These are phyloP conservation scores for Mormyrops attenuatus DNA, from an alignment of 2,797 vertebrate species.

Conservation along the genomic window DNA sequence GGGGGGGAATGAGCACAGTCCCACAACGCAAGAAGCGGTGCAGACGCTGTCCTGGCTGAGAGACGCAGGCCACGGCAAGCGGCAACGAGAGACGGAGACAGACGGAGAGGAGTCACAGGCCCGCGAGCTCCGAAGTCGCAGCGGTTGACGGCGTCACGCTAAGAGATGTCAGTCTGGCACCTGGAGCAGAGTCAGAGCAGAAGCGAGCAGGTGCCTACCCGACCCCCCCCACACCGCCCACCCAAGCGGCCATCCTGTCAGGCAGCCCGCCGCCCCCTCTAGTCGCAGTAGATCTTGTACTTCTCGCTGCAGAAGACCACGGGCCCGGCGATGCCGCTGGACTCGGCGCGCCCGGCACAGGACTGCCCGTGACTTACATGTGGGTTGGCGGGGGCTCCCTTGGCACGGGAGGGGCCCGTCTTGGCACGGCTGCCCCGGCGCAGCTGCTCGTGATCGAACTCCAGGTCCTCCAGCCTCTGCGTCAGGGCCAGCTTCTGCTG, in stretches of 20 bases:
- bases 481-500: constrained; percentile 98
- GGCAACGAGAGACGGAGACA: constrained; percentile 17
- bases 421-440: constrained; percentile 75
- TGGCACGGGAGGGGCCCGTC: constrained; percentile 52
- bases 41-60: background rate
- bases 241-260: constrained; percentile 40
- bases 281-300: constrained; percentile 98
- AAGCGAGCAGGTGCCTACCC: constrained; percentile 51
- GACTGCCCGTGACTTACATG: constrained; percentile 86
- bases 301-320: constrained; percentile 90
- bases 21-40: background rate
- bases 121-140: background rate
- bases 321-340: constrained; percentile 60
- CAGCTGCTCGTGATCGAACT: constrained; percentile 88
- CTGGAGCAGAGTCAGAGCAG: constrained; percentile 29
- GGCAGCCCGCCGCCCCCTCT: constrained; percentile 42
- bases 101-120: background rate
- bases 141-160: background rate
- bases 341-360: constrained; percentile 67
- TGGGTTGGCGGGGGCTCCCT: constrained; percentile 63
- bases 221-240: constrained; percentile 59
- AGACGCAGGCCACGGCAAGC: constrained; percentile 31
- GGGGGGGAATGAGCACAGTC: background rate
- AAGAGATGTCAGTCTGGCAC: background rate
- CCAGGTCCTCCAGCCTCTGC: constrained; percentile 92